Base-by-base conservation (phyloP, 2,797 vertebrate species). In the Rhinatrema bivittatum region DNA sequence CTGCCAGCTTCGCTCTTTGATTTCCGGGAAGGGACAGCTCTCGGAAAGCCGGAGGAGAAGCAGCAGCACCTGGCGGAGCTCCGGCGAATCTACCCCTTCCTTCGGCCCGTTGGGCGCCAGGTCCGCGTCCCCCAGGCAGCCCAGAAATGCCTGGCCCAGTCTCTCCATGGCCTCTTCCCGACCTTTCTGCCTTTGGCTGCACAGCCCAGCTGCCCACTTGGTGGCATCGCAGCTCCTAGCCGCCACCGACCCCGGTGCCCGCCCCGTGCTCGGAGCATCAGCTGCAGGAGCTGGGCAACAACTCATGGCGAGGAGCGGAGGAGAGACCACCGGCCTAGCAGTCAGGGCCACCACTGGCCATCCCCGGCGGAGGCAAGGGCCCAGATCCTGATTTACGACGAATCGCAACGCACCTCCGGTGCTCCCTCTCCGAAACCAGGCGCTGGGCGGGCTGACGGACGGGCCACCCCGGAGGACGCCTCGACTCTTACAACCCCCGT, bases 1-100 rank as follows among this genome's bases (percentile, higher is more conserved):
- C 36, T 76, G 63, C 5, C 39, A 36, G 0, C 74, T 70, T 20
- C 36, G 67, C 16, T 10, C 39, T 3, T 67, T 68, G 0, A 82
- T 70, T 34, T 79, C 74, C 31, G 22, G 35, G 23, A 84, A 42
- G 2, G 82, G 82, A 28, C 79, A 84, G 3, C 68, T 76, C 5
- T 9, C 41, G n/a, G 78, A 74, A 31, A 85, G 26, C 9, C 68
- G 58, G 2, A 85, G 73, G 24, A 85, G 56, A 7, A 65, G 67
- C 10, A 82, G 54, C 0, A 85, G 69, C 5, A 72, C 76, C 19
- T 60, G n/a, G n/a, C n/a, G n/a, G n/a, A n/a, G n/a, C n/a, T n/a
- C n/a, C n/a, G n/a, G n/a, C n/a, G 9, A 27, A 2, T n/a, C 7
- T 3, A 2, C 10, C 17, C 12, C 2, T 2, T 34, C n/a, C n/a